Percentiles rank a stretch among this genome's conserved stretches.
Conservation (phyloP, 1,140 invertebrate genomes). For the Calephelis virginiensis region DNA sequence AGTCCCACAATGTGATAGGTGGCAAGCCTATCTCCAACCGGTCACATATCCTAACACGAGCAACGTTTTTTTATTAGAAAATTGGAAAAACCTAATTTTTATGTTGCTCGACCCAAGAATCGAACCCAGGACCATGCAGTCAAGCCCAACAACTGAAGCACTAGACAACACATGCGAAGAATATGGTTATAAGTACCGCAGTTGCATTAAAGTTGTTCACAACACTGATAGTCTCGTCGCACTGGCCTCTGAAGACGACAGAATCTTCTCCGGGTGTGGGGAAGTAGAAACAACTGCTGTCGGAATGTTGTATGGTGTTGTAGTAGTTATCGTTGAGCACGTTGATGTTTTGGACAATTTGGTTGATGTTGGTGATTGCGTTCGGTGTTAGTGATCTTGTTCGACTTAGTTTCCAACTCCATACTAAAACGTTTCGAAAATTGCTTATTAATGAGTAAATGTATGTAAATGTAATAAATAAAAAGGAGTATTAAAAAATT, state of each 20-base stretch:
- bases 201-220: constrained; percentile 39
- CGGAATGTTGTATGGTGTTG: constrained; percentile 33
- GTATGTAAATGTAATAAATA: too few species aligned
- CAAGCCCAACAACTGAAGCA: too few species aligned
- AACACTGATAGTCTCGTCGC: constrained; percentile 41
- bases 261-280: constrained; percentile 38
- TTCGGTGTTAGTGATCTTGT: constrained; percentile 29
- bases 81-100: too few species aligned
- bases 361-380: constrained; percentile 39
- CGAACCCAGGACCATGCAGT: too few species aligned
- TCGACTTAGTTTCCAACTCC: constrained; percentile 58
- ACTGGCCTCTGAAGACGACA: constrained; percentile 46
- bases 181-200: constrained; percentile 35
- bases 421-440: constrained; percentile 39
- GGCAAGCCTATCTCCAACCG: too few species aligned
- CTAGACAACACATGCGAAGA: neutral
- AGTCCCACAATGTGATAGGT: too few species aligned
- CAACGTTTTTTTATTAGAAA: too few species aligned
- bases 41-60: too few species aligned
- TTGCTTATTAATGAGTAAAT: too few species aligned
- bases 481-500: too few species aligned
- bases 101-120: too few species aligned
- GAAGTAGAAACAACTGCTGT: constrained; percentile 54
- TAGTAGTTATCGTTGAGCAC: constrained; percentile 53
- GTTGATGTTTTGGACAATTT: constrained; percentile 37